Conservation (phyloP, 2,888 invertebrate species). For the Pogonocherus hispidulus region DNA sequence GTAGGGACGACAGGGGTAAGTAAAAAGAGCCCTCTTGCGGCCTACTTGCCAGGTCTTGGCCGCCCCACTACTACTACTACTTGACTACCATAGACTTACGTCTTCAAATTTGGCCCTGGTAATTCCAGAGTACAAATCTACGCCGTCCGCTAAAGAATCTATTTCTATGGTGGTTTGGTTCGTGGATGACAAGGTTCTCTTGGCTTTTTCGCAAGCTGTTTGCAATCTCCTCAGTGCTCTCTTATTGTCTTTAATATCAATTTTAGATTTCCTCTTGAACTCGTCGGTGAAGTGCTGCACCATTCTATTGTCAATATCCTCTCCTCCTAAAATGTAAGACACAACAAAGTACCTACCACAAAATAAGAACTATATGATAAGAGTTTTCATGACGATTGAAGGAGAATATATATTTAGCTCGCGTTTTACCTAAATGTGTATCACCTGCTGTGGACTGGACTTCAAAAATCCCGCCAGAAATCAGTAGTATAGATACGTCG, state of each 20-base stretch:
- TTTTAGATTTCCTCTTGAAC: slow-evolving; percentile 72
- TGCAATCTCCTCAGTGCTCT: slow-evolving; percentile 74
- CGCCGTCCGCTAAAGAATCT: slow-evolving; percentile 73
- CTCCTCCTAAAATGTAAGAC: slow-evolving; percentile 62
- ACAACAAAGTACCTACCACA: not conserved
- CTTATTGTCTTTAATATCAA: slow-evolving; percentile 68
- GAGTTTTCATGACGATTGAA: too few relatives aligned
- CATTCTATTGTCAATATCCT: slow-evolving; percentile 72
- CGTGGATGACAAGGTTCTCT: slow-evolving; percentile 73
- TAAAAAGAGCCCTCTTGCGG: too few relatives aligned
- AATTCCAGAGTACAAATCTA: slow-evolving; percentile 74
- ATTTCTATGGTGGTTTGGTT: slow-evolving; percentile 75
- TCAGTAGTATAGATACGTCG: slow-evolving; percentile 79
- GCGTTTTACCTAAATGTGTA: slow-evolving; percentile 67
- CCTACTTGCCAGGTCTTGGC: too few relatives aligned
- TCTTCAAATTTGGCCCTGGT: slow-evolving; percentile 78
- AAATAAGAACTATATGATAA: not conserved
- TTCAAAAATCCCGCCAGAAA: slow-evolving; percentile 78
- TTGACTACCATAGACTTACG: slow-evolving; percentile 61
- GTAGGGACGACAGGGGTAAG: too few relatives aligned
- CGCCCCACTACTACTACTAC: too few relatives aligned
- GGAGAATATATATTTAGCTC: not conserved
- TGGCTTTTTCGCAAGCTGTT: slow-evolving; percentile 76
- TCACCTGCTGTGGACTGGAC: slow-evolving; percentile 74
- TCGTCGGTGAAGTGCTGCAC: slow-evolving; percentile 71